A percentile compares a stretch with the other conserved stretches of the same genome.
Evolutionary conservation across 2,113 vertebrate genomes (phyloP).

Genomic region (Caretta caretta): DNA sequence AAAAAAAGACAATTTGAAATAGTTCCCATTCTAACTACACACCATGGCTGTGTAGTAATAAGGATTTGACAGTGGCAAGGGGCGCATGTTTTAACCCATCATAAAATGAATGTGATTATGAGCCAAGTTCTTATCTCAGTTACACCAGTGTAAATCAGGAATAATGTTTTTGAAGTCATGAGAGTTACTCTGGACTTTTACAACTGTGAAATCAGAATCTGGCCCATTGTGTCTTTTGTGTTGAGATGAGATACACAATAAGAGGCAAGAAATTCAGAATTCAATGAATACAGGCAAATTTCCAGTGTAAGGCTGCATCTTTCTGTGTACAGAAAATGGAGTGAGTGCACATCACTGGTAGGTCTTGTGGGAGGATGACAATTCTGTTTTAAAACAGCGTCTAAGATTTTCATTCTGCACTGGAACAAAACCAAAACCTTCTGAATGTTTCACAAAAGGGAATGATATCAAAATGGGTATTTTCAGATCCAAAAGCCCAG

Average conservation of each 20-base stretch:
- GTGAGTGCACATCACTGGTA: background rate
- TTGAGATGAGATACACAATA: conserved; percentile 53
- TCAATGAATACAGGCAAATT: conserved; percentile 5
- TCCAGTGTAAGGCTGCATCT: background rate
- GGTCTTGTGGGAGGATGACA: background rate
- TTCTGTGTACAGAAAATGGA: background rate
- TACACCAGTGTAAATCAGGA: conserved; percentile 60
- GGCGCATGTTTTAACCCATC: conserved; percentile 52
- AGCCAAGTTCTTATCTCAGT: conserved; percentile 60
- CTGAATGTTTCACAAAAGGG: background rate
- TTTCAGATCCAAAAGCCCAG: background rate
- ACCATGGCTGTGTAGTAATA: conserved; percentile 19
- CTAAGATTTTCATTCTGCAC: background rate
- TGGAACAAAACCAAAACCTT: background rate
- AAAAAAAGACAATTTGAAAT: background rate
- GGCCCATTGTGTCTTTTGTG: background rate
- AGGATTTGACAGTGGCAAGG: conserved; percentile 4
- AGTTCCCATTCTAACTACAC: conserved; percentile 30
- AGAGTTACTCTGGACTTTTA: conserved; percentile 34
- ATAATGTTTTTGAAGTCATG: conserved; percentile 53
- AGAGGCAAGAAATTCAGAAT: background rate
- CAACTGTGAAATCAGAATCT: conserved; percentile 42
- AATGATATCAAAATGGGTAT: background rate
- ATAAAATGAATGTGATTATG: conserved; percentile 44
- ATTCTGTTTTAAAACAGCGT: background rate